Conservation (phyloP, 1,140 invertebrate genomes). For the Ganaspis sp. region DNA sequence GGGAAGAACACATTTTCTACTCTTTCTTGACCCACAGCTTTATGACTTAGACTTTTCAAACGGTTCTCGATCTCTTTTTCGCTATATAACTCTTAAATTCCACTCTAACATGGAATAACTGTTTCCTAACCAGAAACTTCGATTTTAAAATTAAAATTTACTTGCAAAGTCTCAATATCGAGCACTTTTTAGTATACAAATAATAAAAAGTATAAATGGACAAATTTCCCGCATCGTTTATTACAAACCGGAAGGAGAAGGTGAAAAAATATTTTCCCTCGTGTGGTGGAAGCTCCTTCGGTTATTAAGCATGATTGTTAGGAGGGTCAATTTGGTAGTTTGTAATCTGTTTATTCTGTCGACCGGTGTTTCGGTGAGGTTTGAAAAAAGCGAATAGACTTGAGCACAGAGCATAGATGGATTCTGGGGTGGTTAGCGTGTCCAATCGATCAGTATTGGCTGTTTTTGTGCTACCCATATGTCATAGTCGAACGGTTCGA, state of each 20-base stretch:
- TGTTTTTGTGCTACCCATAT: conserved; percentile 75
- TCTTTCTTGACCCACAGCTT: too few species aligned
- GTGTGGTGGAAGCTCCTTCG: conserved; percentile 5
- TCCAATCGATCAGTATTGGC: conserved; percentile 75
- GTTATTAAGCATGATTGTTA: conserved; percentile 15
- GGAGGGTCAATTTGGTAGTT: conserved; percentile 19
- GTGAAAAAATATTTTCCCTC: conserved; percentile 27
- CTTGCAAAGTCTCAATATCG: too few species aligned
- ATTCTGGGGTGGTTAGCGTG: conserved; percentile 65
- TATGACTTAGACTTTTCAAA: too few species aligned
- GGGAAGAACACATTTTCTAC: too few species aligned
- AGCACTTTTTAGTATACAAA: neutral
- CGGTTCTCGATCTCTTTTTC: too few species aligned
- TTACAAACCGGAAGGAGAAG: conserved; percentile 5
- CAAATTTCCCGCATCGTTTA: conserved; percentile 15
- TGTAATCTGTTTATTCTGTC: conserved; percentile 46
- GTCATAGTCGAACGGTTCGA: conserved; percentile 63
- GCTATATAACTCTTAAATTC: too few species aligned
- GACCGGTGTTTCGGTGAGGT: conserved; percentile 28
- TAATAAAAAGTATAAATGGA: neutral
- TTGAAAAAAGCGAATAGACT: conserved; percentile 20
- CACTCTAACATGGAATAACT: too few species aligned
- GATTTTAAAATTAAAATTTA: neutral
- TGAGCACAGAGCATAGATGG: conserved; percentile 38
- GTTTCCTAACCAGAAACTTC: too few species aligned